Evolutionary conservation across 35 echinoderm and acorn worm species (phyloP).

Genomic region (Chiridota heheva): DNA sequence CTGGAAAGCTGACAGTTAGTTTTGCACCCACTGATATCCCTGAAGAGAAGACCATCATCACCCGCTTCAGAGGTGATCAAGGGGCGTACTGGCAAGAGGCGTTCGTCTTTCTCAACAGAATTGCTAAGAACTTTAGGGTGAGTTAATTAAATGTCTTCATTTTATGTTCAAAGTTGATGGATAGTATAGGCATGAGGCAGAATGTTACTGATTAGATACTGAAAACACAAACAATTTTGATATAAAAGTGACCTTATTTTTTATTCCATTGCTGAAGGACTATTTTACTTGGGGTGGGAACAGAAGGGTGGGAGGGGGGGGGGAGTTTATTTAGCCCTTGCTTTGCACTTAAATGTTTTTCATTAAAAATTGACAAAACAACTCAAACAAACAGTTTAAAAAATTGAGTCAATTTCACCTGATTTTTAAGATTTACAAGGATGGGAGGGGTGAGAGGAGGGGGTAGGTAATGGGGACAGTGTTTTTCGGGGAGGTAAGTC

Average conservation of each 20-base stretch:
- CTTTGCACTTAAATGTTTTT: too few species aligned
- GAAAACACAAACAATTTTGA: not conserved
- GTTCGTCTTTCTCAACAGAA: constrained; percentile 23
- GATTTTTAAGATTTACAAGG: too few species aligned
- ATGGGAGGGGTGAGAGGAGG: too few species aligned
- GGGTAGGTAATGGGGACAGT: too few species aligned
- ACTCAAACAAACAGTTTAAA: too few species aligned
- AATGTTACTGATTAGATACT: not conserved
- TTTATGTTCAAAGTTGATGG: not conserved
- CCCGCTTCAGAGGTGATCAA: constrained; percentile 31
- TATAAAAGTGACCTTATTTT: not conserved
- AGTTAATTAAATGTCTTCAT: not conserved
- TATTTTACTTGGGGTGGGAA: not conserved
- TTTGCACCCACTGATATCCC: constrained; percentile 18
- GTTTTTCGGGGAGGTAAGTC: too few species aligned
- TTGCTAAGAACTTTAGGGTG: constrained; percentile 27
- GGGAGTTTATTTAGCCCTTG: too few species aligned
- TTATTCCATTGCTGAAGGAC: not conserved
- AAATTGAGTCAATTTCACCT: too few species aligned
- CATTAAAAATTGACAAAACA: too few species aligned
- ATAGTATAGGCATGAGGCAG: not conserved
- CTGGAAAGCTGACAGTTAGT: not conserved
- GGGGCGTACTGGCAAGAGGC: constrained; percentile 28
- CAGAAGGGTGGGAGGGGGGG: too few species aligned
- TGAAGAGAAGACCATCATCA: constrained; percentile 13